Percentiles rank a stretch among this genome's conserved stretches.
Conservation (phyloP, 2,888 invertebrate species). For the Epistrophella euchroma region DNA sequence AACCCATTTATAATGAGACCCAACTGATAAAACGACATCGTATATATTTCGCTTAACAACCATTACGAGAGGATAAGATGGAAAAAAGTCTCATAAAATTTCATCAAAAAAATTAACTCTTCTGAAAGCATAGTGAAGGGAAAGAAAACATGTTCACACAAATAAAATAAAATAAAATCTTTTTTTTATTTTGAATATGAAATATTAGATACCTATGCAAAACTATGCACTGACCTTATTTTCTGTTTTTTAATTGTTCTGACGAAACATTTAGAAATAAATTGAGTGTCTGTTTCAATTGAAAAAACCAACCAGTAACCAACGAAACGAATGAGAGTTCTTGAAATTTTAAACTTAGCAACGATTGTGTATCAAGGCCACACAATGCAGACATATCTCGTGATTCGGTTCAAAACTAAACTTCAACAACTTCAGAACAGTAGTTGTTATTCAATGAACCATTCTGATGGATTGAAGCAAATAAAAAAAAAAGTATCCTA, state of each 20-base stretch:
- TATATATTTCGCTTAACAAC: not conserved
- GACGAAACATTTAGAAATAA: not conserved
- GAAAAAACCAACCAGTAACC: not conserved
- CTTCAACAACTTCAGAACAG: conserved; percentile 5
- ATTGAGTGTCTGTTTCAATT: not conserved
- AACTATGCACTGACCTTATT: no score
- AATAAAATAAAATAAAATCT: not conserved
- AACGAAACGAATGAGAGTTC: conserved; percentile 16
- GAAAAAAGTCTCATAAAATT: not conserved
- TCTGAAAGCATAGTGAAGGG: not conserved
- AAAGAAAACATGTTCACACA: no score
- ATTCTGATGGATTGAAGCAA: not conserved
- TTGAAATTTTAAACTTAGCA: conserved; percentile 50
- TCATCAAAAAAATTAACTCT: conserved; percentile 11
- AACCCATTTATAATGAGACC: conserved; percentile 6
- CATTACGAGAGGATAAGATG: conserved; percentile 15
- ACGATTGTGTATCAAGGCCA: conserved; percentile 54
- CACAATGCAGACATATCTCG: conserved; percentile 63
- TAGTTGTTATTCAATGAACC: conserved; percentile 50
- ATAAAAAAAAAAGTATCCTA: conserved; percentile 5
- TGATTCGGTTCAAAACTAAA: conserved; percentile 1
- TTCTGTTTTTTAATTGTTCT: not conserved
- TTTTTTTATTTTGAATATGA: not conserved
- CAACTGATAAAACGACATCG: not conserved
- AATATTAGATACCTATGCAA: no score